Conservation (phyloP, 92 coral and sea anemone species). For the Hydrozoanthus gracilis region DNA sequence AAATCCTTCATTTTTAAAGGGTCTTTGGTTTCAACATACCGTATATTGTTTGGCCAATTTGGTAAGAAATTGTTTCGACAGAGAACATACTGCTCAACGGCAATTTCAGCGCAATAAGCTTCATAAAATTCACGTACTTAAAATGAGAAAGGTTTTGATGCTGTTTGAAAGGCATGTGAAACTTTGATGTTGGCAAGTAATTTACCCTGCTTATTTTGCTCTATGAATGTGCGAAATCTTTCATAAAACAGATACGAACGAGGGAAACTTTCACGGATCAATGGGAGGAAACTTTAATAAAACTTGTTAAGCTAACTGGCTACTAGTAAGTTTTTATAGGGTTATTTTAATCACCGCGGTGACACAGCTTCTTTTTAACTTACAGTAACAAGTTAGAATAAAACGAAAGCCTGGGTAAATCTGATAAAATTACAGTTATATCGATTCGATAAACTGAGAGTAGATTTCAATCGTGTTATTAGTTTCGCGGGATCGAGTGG, state of each 20-base stretch:
- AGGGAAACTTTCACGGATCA: background rate
- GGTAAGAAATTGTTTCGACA: no score
- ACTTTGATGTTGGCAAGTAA: no score
- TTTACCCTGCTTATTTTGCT: background rate
- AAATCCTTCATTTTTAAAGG: no score
- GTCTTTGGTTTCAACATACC: no score
- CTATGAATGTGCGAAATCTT: background rate
- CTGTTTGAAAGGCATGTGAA: no score
- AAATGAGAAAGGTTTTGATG: no score
- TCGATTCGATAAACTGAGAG: background rate
- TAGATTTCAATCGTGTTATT: background rate
- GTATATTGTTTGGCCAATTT: no score
- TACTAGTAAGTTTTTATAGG: background rate
- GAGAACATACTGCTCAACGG: no score
- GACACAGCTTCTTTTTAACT: conserved; percentile 5
- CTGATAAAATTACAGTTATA: background rate
- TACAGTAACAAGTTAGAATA: background rate
- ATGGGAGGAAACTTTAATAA: background rate
- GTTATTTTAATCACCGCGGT: conserved; percentile 12
- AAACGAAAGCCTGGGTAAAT: no score
- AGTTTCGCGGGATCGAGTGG: conserved; percentile 5
- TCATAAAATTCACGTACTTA: no score
- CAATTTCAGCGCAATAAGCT: no score
- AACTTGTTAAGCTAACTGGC: no score
- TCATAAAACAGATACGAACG: background rate